Percentiles rank a stretch among this genome's conserved stretches.
These are phyloP conservation scores for Erithacus rubecula DNA, from an alignment of 2,797 vertebrate genomes.

Conservation along the genomic window DNA sequence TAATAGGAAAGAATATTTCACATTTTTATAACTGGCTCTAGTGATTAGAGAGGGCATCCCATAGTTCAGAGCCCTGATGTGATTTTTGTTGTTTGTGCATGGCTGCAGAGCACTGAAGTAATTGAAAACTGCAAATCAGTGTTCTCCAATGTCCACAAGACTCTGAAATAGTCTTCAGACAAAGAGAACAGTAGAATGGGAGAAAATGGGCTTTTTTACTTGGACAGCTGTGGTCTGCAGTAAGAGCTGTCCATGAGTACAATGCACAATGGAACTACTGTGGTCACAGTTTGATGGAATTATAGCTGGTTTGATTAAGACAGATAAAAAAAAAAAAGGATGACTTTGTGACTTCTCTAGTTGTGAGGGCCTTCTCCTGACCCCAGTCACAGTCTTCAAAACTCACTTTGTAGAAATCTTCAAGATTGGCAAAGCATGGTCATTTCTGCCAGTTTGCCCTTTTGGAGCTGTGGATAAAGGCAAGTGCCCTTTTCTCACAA, in stretches of 20 bases:
- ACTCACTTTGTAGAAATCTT: neutral
- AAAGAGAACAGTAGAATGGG: neutral
- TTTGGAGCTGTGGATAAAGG: neutral
- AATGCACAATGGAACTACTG: neutral
- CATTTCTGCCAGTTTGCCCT: neutral
- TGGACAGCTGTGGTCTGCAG: neutral
- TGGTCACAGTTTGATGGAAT: neutral
- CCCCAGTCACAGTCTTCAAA: neutral
- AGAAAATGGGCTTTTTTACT: neutral
- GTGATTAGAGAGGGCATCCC: neutral
- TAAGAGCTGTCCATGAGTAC: neutral
- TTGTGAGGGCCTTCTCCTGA: neutral
- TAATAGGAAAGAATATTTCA: neutral
- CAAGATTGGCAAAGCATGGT: neutral
- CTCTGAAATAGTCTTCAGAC: neutral
- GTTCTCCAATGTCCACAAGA: neutral
- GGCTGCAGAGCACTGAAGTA: neutral
- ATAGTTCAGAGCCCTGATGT: neutral
- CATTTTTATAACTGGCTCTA: neutral
- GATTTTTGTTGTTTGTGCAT: neutral
- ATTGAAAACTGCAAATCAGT: neutral
- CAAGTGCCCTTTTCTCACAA: neutral
- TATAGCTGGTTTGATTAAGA: neutral
- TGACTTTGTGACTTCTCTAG: neutral
- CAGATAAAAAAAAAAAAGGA: neutral